Evolutionary conservation across 2,113 vertebrate species (phyloP), one percentile per base, ranked within the genome.

Genomic region (Podarcis muralis): DNA sequence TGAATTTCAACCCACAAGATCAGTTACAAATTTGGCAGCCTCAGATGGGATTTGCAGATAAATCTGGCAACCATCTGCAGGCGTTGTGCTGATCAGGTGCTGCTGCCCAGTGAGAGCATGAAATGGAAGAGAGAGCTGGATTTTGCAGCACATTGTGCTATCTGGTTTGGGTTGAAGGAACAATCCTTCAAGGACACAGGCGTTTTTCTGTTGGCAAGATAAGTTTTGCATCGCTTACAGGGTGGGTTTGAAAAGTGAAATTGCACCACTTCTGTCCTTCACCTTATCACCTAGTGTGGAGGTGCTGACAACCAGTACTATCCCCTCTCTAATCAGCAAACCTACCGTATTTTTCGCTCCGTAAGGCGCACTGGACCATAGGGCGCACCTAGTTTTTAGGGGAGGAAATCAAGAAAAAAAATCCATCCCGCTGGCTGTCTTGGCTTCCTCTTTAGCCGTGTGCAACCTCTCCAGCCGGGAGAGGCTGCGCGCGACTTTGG

Each of bases 211-310:
- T 8, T 16, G 81, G 35, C 7, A 90, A 27, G 91, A 78, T 62
- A 75, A 78, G 22, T 81, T 32, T 71, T 12, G 5, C 85, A 87
- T 87, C 16, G 48, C 59, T 18, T 25, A 4, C 37, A 88, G 48
- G 69, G 3, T 4, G 74, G 88, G 40, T 81, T 81, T 65, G 59
- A 53, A 85, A 92, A 89, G 90, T 77, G 32, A 85, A 32, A 87
- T 62, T 53, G 84, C 78, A 30, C 48, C 1, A 5, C 85, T 85
- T 30, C 78, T 79, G 18, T 11, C 84, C 23, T 91, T 90, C 1
- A 15, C 0, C 81, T 7, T 43, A 1, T 84, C 48, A 48, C 0
- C 43, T 8, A 48, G 8, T 48, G 43, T 48, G 43, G 43, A 48
- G 43, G 0, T 48, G 43, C 43, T 11, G 43, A 11, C 8, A 48